These are phyloP conservation scores for Cynocephalus volans DNA, from an alignment of 2,113 vertebrate species.

Conservation along the genomic window DNA sequence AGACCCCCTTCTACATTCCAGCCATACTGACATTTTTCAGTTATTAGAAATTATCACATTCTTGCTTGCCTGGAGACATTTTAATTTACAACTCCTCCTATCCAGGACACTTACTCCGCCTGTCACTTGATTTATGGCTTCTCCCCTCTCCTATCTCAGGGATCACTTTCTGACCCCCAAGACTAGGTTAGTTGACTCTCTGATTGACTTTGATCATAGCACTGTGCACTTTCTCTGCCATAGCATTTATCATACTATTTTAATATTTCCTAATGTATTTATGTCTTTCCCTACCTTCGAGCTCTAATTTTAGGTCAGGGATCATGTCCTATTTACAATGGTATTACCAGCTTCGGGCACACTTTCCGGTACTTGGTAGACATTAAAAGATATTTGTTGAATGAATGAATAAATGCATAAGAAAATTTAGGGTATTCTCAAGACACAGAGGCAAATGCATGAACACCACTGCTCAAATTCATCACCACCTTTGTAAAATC, in stretches of 20 bases:
- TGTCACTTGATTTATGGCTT: not conserved
- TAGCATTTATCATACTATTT: not conserved
- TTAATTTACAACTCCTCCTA: not conserved
- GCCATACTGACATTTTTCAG: not conserved
- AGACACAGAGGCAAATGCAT: conserved; percentile 1
- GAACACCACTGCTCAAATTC: not conserved
- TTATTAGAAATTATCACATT: not conserved
- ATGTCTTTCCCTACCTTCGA: not conserved
- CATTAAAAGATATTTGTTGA: conserved; percentile 39
- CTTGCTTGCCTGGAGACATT: not conserved
- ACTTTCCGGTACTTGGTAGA: conserved; percentile 8
- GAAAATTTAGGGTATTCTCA: not conserved
- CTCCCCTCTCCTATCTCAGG: not conserved
- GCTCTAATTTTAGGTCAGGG: not conserved
- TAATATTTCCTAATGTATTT: conserved; percentile 39
- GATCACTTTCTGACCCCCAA: not conserved
- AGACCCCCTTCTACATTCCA: not conserved
- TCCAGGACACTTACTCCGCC: not conserved
- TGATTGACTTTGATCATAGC: not conserved
- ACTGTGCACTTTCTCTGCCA: not conserved
- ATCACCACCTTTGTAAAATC: not conserved
- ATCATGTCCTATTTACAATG: not conserved
- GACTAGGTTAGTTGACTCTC: not conserved
- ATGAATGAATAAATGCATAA: not conserved
- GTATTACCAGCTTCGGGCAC: not conserved